Evolutionary conservation across 2,888 invertebrate genomes (phyloP).

Genomic region (Mesoligia furuncula): DNA sequence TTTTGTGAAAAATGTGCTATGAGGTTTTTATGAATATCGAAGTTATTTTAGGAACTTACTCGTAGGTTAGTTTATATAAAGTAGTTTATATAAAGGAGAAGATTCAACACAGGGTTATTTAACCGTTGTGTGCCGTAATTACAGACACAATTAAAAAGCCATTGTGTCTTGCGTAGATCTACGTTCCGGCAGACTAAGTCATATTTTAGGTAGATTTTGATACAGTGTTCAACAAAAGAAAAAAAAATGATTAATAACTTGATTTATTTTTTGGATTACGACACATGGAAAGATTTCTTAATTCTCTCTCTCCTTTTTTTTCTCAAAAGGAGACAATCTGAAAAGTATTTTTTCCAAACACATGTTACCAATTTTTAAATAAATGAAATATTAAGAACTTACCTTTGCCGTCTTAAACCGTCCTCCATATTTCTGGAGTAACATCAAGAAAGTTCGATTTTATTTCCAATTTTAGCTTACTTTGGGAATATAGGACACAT

Average conservation of each 20-base stretch:
- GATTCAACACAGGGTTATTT: neutral
- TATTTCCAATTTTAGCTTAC: conserved; percentile 56
- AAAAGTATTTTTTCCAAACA: neutral
- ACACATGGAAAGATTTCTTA: neutral
- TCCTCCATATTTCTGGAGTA: conserved; percentile 29
- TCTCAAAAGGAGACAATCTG: too few species aligned
- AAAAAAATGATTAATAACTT: neutral
- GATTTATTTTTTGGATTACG: neutral
- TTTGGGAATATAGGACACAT: conserved; percentile 58
- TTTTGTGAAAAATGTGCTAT: conserved; percentile 39
- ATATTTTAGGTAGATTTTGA: neutral
- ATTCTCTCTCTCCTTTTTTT: neutral
- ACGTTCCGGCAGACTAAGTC: too few species aligned
- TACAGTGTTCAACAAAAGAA: neutral
- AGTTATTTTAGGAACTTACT: conserved; percentile 19
- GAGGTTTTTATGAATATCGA: conserved; percentile 33
- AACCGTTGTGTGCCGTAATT: too few species aligned
- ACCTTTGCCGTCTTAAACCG: neutral
- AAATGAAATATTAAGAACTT: neutral
- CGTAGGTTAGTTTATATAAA: neutral
- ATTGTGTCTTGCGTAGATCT: too few species aligned
- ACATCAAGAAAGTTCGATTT: conserved; percentile 52
- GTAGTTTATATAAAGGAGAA: neutral
- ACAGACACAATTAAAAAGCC: too few species aligned
- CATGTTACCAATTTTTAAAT: neutral